These are phyloP conservation scores for Argyrosomus japonicus DNA, from an alignment of 2,113 vertebrate genomes.

Conservation along the genomic window DNA sequence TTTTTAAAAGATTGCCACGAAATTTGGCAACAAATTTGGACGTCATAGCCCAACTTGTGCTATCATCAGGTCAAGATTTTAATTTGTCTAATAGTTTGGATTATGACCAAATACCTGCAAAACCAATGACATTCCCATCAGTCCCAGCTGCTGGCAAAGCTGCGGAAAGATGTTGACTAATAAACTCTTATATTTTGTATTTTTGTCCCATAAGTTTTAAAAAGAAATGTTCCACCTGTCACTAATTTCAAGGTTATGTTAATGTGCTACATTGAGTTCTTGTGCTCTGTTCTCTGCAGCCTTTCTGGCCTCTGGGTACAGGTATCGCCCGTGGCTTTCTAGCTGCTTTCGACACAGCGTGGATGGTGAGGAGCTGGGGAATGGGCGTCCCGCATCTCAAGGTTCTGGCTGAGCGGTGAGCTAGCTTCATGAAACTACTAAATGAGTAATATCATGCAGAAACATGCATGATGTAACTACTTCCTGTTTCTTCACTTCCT, in stretches of 20 bases:
- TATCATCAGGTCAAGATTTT: no score
- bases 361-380: constrained; percentile 95
- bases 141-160: no score
- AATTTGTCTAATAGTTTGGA: no score
- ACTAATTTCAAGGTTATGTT: not conserved
- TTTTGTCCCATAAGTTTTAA: not conserved
- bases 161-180: no score
- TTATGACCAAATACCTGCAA: no score
- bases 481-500: constrained; percentile 3
- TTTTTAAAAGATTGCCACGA: no score
- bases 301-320: constrained; percentile 96
- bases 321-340: constrained; percentile 94
- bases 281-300: constrained; percentile 78
- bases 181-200: not conserved
- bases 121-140: no score
- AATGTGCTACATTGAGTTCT: not conserved
- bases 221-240: not conserved
- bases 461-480: not conserved
- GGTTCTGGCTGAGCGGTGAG: constrained; percentile 92
- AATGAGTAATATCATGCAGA: not conserved
- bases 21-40: no score
- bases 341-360: constrained; percentile 90
- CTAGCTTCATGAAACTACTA: not conserved
- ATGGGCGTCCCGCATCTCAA: constrained; percentile 84
- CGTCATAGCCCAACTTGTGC: no score